phyloP scores from a whole-genome alignment of 92 coral and sea anemone species.

The Umimayanthus kanabou region DNA sequence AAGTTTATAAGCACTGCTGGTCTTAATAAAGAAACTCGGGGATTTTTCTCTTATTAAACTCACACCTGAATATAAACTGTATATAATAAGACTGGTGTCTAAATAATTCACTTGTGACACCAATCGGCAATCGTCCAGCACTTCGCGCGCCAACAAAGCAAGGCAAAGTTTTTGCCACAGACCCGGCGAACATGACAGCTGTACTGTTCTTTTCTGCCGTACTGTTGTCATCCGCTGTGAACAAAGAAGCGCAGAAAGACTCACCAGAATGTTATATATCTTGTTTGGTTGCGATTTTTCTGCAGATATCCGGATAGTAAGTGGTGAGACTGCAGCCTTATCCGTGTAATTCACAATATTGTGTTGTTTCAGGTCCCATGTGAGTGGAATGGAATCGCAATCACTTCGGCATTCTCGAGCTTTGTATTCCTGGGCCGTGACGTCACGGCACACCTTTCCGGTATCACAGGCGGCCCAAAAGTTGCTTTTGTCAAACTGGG shows the following conservation, averaged over 20 bases:
- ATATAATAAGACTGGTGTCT: background rate
- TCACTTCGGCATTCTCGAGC: conserved; percentile 25
- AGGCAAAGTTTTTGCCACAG: conserved; percentile 1
- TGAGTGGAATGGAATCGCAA: conserved; percentile 37
- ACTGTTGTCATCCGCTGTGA: background rate
- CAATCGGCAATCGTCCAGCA: background rate
- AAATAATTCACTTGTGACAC: background rate
- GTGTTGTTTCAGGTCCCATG: conserved; percentile 16
- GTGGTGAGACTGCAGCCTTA: background rate
- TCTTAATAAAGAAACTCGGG: background rate
- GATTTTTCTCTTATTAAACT: background rate
- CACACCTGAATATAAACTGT: background rate
- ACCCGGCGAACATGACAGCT: conserved; percentile 24
- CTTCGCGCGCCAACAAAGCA: conserved; percentile 19
- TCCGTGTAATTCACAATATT: conserved; percentile 7
- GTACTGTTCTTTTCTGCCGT: conserved; percentile 38
- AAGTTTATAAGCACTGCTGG: background rate
- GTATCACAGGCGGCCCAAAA: conserved; percentile 22
- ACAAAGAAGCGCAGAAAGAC: conserved; percentile 22
- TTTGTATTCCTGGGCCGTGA: conserved; percentile 55
- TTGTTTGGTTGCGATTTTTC: conserved; percentile 19
- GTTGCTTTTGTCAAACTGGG: background rate
- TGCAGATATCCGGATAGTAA: conserved; percentile 21
- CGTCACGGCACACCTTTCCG: conserved; percentile 68
- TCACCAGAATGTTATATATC: conserved; percentile 11